Conservation (phyloP, 2,797 vertebrate species). For the Notolepis coatsorum region DNA sequence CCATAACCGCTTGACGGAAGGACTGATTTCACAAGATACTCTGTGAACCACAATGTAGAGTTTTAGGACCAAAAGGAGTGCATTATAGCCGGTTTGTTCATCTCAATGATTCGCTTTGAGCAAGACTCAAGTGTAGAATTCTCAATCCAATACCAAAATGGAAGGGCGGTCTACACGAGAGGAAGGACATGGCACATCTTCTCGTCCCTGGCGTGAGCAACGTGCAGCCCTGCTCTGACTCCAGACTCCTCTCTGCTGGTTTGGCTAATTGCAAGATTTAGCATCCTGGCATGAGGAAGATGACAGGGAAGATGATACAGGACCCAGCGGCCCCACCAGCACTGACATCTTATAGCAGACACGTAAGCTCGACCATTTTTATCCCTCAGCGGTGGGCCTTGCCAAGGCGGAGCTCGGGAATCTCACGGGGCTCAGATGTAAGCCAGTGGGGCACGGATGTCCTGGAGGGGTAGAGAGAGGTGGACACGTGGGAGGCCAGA, state of each 20-base stretch:
- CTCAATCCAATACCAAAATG: slow-evolving; percentile 41
- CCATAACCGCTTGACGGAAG: no score
- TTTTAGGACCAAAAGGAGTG: no score
- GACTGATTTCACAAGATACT: no score
- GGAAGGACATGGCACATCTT: slow-evolving; percentile 15
- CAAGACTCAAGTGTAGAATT: slow-evolving; percentile 17
- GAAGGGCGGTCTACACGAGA: slow-evolving; percentile 30
- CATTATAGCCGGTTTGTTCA: no score
- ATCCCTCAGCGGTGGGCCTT: background rate
- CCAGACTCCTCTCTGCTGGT: slow-evolving; percentile 21
- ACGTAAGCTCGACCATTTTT: slow-evolving; percentile 32
- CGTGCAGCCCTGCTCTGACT: slow-evolving; percentile 1
- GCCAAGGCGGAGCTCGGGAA: slow-evolving; percentile 16
- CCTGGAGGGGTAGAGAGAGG: background rate
- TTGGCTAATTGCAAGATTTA: slow-evolving; percentile 48
- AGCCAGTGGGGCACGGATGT: slow-evolving; percentile 3
- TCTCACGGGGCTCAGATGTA: slow-evolving; percentile 14
- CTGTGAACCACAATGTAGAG: no score
- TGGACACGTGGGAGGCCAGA: no score
- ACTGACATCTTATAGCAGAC: slow-evolving; percentile 47
- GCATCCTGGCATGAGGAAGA: slow-evolving; percentile 42
- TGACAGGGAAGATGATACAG: slow-evolving; percentile 39
- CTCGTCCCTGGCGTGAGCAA: slow-evolving; percentile 6
- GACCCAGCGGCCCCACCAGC: slow-evolving; percentile 38
- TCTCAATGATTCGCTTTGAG: slow-evolving; percentile 28